Conservation (phyloP, 1,140 invertebrate species). For the Drosophila albomicans region DNA sequence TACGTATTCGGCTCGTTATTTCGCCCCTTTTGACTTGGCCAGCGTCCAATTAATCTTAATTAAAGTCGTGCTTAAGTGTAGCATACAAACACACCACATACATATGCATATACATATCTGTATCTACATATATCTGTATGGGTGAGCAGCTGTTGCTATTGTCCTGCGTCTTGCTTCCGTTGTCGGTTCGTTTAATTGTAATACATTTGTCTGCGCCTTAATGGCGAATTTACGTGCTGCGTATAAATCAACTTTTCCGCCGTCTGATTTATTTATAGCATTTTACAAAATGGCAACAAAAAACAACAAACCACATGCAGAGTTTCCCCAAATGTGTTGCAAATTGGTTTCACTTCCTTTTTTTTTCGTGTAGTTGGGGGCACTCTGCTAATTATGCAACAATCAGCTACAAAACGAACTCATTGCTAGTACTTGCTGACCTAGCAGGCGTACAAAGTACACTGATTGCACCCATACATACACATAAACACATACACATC, state of each 20-base stretch:
- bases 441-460: conserved; percentile 49
- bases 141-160: conserved; percentile 68
- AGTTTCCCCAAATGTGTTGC: conserved; percentile 55
- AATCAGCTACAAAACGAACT: conserved; percentile 35
- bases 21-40: conserved; percentile 33
- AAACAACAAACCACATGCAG: conserved; percentile 7
- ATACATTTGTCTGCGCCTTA: conserved; percentile 78
- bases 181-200: conserved; percentile 75
- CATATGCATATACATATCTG: conserved; percentile 6
- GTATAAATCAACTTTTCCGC: conserved; percentile 76
- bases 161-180: conserved; percentile 18
- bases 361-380: background rate
- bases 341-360: conserved; percentile 57
- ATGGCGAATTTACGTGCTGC: conserved; percentile 78
- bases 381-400: conserved; percentile 67
- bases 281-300: conserved; percentile 38
- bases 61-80: conserved; percentile 66
- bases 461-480: conserved; percentile 54
- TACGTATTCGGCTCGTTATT: conserved; percentile 10
- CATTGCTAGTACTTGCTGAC: conserved; percentile 14
- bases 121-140: background rate
- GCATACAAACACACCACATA: background rate
- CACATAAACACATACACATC: conserved; percentile 3
- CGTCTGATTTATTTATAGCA: conserved; percentile 72
- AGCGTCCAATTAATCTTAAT: conserved; percentile 80